Base-by-base conservation (phyloP, 1,140 invertebrate genomes). In the Triops cancriformis region DNA sequence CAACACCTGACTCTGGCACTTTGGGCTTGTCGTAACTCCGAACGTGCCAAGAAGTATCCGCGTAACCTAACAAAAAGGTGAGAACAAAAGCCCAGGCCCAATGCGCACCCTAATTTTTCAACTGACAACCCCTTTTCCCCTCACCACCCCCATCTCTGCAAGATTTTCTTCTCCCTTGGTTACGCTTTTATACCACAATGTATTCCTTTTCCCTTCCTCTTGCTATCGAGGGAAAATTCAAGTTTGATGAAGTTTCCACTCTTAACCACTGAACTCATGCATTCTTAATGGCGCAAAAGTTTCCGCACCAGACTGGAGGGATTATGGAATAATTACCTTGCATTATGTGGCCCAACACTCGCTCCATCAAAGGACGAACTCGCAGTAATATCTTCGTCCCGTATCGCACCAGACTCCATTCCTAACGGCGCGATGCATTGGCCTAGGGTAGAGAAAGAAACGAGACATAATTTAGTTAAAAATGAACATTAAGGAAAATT, bases 291-390 rank as follows among this genome's bases (percentile, higher is more conserved):
- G 12, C 45, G 42, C 18, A n/a, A 41, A 26, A 75, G 18, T 42
- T 42, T 75, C 74, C 18, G n/a, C 64, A 28, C 14, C 73, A 27
- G 31, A 75, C 41, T 27, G 41, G 75, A 73, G 1, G 23, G 28
- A 74, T 74, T 23, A 42, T 37, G 41, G 26, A 74, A 74, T 31
- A 74, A 64, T 28, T 87, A 96, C 94, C 94, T 91, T 82, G 92
- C 93, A 85, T 94, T 95, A 83, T 94, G 92, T 23, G 94, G 94
- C 72, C 94, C 94, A 75, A 95, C 94, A 83, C 93, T 95, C 83
- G 93, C 93, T 81, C 90, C 89, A 84, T 96, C 93, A 86, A 94
- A 95, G 41, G 94, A 94, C 72, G 94, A 95, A 80, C 93, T 94
- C 79, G 94, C 94, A 14, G 90, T 91, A 80, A 97, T 93, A 82